Evolutionary conservation across 1,140 invertebrate genomes (phyloP).

Genomic region (Cyrtorhinus lividipennis): DNA sequence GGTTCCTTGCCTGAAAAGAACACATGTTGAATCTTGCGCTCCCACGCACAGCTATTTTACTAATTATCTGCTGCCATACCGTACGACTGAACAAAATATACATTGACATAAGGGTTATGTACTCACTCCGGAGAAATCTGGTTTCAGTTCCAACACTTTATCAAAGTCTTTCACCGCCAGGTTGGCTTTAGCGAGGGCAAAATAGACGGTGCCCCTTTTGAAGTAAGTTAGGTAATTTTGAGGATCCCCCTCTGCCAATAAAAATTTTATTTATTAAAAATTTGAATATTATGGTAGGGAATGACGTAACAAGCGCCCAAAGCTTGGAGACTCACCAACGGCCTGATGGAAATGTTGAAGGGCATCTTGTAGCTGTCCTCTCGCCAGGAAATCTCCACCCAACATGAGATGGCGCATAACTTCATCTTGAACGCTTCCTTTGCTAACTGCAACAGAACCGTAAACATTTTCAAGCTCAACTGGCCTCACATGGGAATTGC

Average conservation of each 20-base stretch:
- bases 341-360: constrained; percentile 95
- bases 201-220: constrained; percentile 88
- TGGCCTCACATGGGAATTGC: too few relatives aligned
- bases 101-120: too few relatives aligned
- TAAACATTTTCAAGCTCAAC: background rate
- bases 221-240: constrained; percentile 91
- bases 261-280: constrained; percentile 20
- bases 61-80: too few relatives aligned
- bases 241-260: constrained; percentile 77
- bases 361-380: constrained; percentile 89
- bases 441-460: constrained; percentile 6
- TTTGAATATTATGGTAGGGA: background rate
- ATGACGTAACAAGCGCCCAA: too few relatives aligned
- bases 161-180: constrained; percentile 88
- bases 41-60: too few relatives aligned
- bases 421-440: constrained; percentile 44
- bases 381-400: constrained; percentile 76
- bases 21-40: too few relatives aligned
- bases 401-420: constrained; percentile 85
- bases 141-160: constrained; percentile 80
- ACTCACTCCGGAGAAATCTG: constrained; percentile 73
- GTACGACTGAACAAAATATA: too few relatives aligned
- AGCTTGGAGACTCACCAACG: constrained; percentile 69
- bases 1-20: constrained; percentile 56
- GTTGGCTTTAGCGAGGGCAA: constrained; percentile 91